Conservation (phyloP, 2,888 invertebrate species). For the Pyralis farinalis region DNA sequence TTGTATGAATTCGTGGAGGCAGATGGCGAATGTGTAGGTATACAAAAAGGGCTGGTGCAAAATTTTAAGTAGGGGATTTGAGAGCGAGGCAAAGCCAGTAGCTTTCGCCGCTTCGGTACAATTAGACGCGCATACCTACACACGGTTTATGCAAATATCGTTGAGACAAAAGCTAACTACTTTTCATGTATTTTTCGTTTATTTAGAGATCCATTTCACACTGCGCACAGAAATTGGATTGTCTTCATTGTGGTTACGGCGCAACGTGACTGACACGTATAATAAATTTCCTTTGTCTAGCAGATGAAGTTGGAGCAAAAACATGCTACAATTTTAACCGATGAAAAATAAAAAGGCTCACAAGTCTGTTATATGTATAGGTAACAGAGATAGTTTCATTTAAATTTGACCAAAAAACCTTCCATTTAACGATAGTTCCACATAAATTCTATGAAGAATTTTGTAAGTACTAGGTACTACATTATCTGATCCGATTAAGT, state of each 20-base stretch:
- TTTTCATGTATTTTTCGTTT: constrained; percentile 3
- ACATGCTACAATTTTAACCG: too few relatives aligned
- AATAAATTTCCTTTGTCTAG: too few relatives aligned
- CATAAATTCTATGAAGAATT: too few relatives aligned
- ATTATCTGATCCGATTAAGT: too few relatives aligned
- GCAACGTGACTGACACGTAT: not conserved
- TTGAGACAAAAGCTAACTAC: constrained; percentile 15
- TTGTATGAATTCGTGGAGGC: constrained; percentile 30
- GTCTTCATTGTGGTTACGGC: not conserved
- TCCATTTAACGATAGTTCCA: too few relatives aligned
- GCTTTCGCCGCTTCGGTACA: constrained; percentile 42
- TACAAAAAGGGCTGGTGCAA: constrained; percentile 72
- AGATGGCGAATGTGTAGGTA: constrained; percentile 60
- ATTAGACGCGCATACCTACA: constrained; percentile 16
- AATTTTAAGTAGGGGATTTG: constrained; percentile 79
- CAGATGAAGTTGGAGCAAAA: not conserved
- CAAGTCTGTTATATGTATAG: too few relatives aligned
- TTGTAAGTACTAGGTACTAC: too few relatives aligned
- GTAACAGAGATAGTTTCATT: too few relatives aligned
- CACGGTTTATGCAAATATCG: constrained; percentile 16
- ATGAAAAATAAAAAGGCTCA: too few relatives aligned
- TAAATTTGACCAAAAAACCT: too few relatives aligned
- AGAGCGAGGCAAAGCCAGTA: constrained; percentile 42
- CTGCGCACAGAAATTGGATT: constrained; percentile 1
- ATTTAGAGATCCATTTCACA: not conserved